phyloP scores from a whole-genome alignment of 2,113 vertebrate genomes.

The Sciurus niger region DNA sequence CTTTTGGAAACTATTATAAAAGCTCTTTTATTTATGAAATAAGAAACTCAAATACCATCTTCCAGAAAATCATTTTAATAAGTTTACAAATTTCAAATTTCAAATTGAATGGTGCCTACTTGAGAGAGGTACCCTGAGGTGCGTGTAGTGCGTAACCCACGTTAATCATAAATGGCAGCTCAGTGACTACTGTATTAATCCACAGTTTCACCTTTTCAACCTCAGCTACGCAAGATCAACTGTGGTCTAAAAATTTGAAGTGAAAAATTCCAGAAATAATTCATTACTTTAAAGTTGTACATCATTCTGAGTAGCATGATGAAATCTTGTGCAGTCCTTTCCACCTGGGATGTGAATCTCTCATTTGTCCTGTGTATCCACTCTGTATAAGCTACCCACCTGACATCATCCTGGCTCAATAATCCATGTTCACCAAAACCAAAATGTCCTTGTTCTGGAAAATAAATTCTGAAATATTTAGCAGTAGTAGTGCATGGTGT shows the following conservation, averaged over 20 bases:
- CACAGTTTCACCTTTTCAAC: not conserved
- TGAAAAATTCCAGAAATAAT: not conserved
- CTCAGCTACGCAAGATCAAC: not conserved
- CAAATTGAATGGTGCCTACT: not conserved
- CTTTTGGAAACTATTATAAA: not conserved
- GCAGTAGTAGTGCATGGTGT: not conserved
- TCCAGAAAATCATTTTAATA: not conserved
- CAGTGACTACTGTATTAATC: not conserved
- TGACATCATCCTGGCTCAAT: not conserved
- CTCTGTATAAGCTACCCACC: not conserved
- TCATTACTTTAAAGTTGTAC: not conserved
- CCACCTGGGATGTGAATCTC: not conserved
- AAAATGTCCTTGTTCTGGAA: not conserved
- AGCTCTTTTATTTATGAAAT: not conserved
- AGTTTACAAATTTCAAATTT: not conserved
- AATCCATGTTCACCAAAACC: not conserved
- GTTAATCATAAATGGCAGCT: not conserved
- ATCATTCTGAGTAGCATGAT: not conserved
- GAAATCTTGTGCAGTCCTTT: not conserved
- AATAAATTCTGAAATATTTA: not conserved
- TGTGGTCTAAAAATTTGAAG: not conserved
- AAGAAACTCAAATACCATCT: not conserved
- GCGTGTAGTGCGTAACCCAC: not conserved
- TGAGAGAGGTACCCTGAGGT: not conserved
- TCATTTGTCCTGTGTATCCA: not conserved